A percentile compares a stretch with the other conserved stretches of the same genome.
phyloP scores from a whole-genome alignment of 2,888 invertebrate species.

The Notodonta ziczac region DNA sequence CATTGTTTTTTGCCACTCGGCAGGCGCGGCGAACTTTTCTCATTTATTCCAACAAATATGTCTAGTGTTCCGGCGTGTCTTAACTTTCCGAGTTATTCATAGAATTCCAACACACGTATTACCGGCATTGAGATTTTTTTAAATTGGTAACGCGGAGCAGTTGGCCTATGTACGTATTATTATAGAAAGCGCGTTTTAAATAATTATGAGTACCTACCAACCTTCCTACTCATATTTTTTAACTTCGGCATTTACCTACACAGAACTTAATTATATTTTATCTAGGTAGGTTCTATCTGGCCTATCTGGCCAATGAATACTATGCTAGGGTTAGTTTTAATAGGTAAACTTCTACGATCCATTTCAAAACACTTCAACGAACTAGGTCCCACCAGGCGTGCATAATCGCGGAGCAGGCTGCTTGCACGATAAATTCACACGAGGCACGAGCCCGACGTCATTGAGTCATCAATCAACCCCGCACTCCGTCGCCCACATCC shows the following conservation, averaged over 20 bases:
- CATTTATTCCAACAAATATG: slow-evolving; percentile 59
- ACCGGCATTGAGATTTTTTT: slow-evolving; percentile 29
- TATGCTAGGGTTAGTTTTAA: too few relatives aligned
- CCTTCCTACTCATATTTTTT: background rate
- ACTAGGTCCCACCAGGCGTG: slow-evolving; percentile 1
- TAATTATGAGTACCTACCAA: background rate
- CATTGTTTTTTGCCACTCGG: slow-evolving; percentile 51
- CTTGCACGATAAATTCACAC: slow-evolving; percentile 47
- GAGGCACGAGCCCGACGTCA: slow-evolving; percentile 43
- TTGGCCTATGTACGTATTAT: background rate
- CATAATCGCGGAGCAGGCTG: slow-evolving; percentile 23
- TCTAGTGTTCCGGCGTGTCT: slow-evolving; percentile 42
- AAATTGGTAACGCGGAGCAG: slow-evolving; percentile 33
- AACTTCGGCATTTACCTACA: too few relatives aligned
- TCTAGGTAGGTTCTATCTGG: too few relatives aligned
- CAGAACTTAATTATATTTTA: too few relatives aligned
- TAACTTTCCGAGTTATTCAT: slow-evolving; percentile 38
- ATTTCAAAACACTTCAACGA: background rate
- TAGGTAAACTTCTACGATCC: background rate
- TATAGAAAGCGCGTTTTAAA: background rate
- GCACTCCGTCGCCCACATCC: slow-evolving; percentile 15
- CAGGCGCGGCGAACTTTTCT: slow-evolving; percentile 50
- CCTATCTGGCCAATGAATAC: too few relatives aligned
- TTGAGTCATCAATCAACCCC: slow-evolving; percentile 60
- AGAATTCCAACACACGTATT: slow-evolving; percentile 33